A percentile compares a stretch with the other conserved stretches of the same genome.
These are phyloP conservation scores for Scotopteryx bipunctaria DNA, from an alignment of 2,888 invertebrate genomes.

Conservation along the genomic window DNA sequence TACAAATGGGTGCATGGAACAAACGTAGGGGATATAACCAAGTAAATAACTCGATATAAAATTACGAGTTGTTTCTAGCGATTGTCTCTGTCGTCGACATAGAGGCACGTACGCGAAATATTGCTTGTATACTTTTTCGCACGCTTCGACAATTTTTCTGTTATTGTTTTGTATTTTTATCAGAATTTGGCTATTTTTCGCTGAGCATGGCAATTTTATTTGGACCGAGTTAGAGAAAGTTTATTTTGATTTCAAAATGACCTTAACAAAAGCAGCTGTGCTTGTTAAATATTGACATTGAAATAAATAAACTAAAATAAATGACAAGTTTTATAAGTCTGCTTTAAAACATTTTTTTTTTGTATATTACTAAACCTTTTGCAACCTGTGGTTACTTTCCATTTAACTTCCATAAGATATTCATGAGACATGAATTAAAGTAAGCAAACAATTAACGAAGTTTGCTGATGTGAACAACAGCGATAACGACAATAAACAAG, in stretches of 20 bases:
- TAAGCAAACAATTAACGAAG: slow-evolving; percentile 3
- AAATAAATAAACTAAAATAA: neutral
- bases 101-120: slow-evolving; percentile 67
- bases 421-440: neutral
- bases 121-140: slow-evolving; percentile 55
- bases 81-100: slow-evolving; percentile 62
- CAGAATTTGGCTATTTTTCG: slow-evolving; percentile 30
- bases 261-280: too few relatives aligned
- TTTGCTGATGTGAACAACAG: neutral
- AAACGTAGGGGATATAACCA: slow-evolving; percentile 71
- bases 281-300: neutral
- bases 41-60: slow-evolving; percentile 69
- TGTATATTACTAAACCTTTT: too few relatives aligned
- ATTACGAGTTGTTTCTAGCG: slow-evolving; percentile 66
- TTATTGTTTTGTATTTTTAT: slow-evolving; percentile 48
- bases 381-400: too few relatives aligned
- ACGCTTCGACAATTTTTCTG: slow-evolving; percentile 45
- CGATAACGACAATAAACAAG: neutral
- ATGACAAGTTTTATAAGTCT: too few relatives aligned
- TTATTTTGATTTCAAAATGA: neutral
- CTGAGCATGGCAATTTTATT: slow-evolving; percentile 20
- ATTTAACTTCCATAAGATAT: neutral
- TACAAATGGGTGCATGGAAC: slow-evolving; percentile 63
- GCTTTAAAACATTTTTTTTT: too few relatives aligned
- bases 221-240: neutral